A percentile compares a stretch with the other conserved stretches of the same genome.
Conservation (phyloP, 2,888 invertebrate species). For the Pasiphila rectangulata region DNA sequence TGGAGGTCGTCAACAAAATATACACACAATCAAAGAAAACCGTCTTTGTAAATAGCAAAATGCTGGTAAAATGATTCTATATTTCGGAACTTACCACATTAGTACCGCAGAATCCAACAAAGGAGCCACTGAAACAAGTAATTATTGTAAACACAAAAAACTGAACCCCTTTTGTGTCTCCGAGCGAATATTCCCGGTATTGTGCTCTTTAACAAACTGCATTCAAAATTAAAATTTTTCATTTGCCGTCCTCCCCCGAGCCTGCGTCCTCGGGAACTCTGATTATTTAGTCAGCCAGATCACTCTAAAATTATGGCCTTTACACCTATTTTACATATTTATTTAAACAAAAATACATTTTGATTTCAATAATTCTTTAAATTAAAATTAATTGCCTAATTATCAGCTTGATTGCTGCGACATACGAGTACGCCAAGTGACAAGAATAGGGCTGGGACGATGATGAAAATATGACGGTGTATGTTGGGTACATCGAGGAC, state of each 20-base stretch:
- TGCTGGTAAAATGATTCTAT: not conserved
- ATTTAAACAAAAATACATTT: no score
- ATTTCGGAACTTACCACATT: constrained; percentile 17
- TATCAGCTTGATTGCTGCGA: no score
- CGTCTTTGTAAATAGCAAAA: no score
- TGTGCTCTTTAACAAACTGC: constrained; percentile 78
- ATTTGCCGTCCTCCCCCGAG: constrained; percentile 57
- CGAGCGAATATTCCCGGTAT: constrained; percentile 67
- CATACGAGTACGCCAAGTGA: no score
- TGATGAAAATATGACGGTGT: no score
- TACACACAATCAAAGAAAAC: not conserved
- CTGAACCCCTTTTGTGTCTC: constrained; percentile 69
- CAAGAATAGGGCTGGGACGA: no score
- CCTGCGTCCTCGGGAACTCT: constrained; percentile 30
- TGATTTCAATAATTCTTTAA: no score
- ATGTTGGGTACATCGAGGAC: no score
- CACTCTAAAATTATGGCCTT: no score
- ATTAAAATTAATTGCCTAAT: no score
- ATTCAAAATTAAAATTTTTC: constrained; percentile 80
- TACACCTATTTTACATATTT: not conserved
- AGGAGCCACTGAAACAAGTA: constrained; percentile 54
- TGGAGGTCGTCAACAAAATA: no score
- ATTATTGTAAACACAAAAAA: constrained; percentile 60
- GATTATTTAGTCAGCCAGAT: constrained; percentile 17
- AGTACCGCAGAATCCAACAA: constrained; percentile 23